Conservation (phyloP, 1,140 invertebrate species). For the Hyles euphorbiae region DNA sequence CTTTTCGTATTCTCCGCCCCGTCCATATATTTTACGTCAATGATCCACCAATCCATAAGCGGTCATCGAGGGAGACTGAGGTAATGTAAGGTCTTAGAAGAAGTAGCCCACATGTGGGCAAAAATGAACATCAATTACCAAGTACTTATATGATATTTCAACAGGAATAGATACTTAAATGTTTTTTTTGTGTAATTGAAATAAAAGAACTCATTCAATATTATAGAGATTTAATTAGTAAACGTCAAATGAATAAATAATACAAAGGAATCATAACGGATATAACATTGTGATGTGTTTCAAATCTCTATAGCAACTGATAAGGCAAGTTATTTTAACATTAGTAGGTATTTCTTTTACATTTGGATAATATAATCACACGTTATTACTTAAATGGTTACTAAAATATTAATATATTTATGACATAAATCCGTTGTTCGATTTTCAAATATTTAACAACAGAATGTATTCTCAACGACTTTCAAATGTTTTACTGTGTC, state of each 20-base stretch:
- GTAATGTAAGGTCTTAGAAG: too few relatives aligned
- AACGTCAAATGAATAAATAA: conserved; percentile 33
- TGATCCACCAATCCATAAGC: too few relatives aligned
- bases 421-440: not conserved
- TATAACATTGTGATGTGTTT: not conserved
- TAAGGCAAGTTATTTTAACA: not conserved
- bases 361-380: conserved; percentile 12
- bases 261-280: conserved; percentile 19
- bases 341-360: not conserved
- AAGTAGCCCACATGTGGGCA: too few relatives aligned
- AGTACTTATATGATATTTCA: too few relatives aligned
- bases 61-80: too few relatives aligned
- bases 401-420: conserved; percentile 6
- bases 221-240: conserved; percentile 37
- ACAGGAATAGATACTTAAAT: not conserved
- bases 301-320: not conserved
- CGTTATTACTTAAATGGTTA: conserved; percentile 7
- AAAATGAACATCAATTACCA: too few relatives aligned
- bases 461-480: too few relatives aligned
- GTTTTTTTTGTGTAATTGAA: not conserved
- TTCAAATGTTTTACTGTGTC: too few relatives aligned
- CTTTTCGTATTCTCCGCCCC: too few relatives aligned
- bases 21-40: too few relatives aligned
- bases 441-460: too few relatives aligned
- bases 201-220: not conserved